These are phyloP conservation scores for Buathra laborator DNA, from an alignment of 2,888 invertebrate genomes.

Conservation along the genomic window DNA sequence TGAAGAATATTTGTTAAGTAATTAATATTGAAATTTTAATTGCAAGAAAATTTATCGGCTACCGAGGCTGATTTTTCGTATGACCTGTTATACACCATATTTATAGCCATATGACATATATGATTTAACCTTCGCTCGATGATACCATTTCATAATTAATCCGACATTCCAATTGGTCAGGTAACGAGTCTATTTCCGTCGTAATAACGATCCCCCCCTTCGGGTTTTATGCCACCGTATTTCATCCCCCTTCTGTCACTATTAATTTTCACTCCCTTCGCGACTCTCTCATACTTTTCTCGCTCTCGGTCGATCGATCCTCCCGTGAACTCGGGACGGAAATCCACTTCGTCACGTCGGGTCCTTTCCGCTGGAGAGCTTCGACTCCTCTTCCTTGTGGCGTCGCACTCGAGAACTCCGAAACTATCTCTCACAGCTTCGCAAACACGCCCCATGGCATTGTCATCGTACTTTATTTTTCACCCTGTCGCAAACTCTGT, in stretches of 20 bases:
- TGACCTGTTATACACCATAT: neutral
- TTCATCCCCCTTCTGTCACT: slow-evolving; percentile 3
- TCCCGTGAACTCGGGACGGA: slow-evolving; percentile 34
- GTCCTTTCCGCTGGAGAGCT: slow-evolving; percentile 46
- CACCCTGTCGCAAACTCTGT: neutral
- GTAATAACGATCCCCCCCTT: slow-evolving; percentile 26
- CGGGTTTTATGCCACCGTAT: slow-evolving; percentile 6
- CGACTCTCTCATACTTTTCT: slow-evolving; percentile 12
- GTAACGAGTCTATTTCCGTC: slow-evolving; percentile 54
- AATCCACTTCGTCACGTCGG: slow-evolving; percentile 57
- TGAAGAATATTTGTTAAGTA: neutral
- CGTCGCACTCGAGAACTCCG: slow-evolving; percentile 28
- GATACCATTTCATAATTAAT: slow-evolving; percentile 40
- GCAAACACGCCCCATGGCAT: neutral
- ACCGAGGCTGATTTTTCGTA: neutral
- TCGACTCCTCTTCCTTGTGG: slow-evolving; percentile 16
- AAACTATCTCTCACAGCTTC: slow-evolving; percentile 16
- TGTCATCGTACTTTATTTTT: slow-evolving; percentile 18
- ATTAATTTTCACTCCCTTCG: slow-evolving; percentile 28
- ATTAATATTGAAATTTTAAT: neutral
- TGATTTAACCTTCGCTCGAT: neutral
- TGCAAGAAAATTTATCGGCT: neutral
- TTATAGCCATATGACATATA: neutral
- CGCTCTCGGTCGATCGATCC: slow-evolving; percentile 41
- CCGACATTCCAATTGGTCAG: slow-evolving; percentile 24